Base-by-base conservation (phyloP, 2,113 vertebrate genomes). In the Acanthisitta chloris region DNA sequence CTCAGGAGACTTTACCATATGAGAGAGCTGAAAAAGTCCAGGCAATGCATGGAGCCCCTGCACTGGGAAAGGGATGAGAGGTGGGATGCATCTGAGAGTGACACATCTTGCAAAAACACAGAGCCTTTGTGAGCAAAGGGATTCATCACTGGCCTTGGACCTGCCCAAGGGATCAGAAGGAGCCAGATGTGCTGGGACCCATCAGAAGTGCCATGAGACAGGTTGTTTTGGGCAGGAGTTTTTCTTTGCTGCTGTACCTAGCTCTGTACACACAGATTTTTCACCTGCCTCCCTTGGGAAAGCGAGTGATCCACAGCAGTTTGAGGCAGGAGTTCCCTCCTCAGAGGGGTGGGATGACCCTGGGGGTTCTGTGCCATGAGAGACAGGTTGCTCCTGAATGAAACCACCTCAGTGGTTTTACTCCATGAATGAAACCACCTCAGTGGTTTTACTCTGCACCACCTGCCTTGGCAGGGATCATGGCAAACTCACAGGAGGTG, bases 141-240 rank as follows among this genome's bases (percentile, higher is more conserved):
- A 52, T 36, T 77, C 8, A 20, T 45, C 8, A 14, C 19, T 88
- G 51, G 24, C 72, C 91, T 81, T 62, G 69, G 28, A 51, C 48
- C 14, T 83, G 34, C n/a, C 33, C 33, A 66, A 12, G 12, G 29
- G 45, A 80, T 72, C 38, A 61, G 18, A 26, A 78, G 65, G 89
- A 84, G 28, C 28, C 34, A 25, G 48, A 88, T 81, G 8, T 78
- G 31, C 64, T 73, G 43, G 14, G 3, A 62, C 14, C 8, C 31
- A 79, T 80, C 28, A 38, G 20, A 81, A 6, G 17, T 61, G 20
- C 42, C 0, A 0, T 12, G 10, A 62, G 7, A 29, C 18, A 2
- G 3, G 38, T 42, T 14, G 12, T 31, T 92, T 88, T 72, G 49
- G 74, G 59, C 10, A 28, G 14, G 34, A 79, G 17, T 48, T 72